Conservation (phyloP, 2,113 vertebrate genomes). For the Benitochromis conjunctus region DNA sequence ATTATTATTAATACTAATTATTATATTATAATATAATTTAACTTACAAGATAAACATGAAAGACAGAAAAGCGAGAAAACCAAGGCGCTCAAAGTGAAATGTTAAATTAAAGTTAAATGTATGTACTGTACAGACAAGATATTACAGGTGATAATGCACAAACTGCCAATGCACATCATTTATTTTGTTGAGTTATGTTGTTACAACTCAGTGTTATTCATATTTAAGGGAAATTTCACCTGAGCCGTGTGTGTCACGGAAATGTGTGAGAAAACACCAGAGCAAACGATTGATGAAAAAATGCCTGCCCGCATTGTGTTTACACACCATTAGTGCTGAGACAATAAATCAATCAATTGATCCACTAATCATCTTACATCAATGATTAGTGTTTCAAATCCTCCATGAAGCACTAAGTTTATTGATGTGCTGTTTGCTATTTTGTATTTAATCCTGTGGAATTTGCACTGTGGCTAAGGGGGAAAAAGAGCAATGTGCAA, state of each 20-base stretch:
- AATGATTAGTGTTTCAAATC: background rate
- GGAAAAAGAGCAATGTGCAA: background rate
- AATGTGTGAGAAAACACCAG: background rate
- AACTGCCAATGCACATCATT: background rate
- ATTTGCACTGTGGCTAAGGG: background rate
- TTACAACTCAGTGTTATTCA: background rate
- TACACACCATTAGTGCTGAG: background rate
- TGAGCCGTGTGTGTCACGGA: background rate
- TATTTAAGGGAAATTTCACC: background rate
- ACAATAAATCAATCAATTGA: background rate
- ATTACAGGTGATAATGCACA: background rate
- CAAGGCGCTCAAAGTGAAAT: background rate
- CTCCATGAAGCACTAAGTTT: background rate
- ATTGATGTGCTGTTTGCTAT: background rate
- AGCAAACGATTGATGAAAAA: background rate
- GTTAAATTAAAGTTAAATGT: background rate
- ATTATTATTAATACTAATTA: background rate
- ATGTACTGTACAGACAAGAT: background rate
- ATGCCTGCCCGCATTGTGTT: background rate
- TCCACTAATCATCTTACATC: background rate
- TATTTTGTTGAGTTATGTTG: background rate
- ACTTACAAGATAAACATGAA: background rate
- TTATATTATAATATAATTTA: background rate
- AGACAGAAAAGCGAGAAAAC: background rate
- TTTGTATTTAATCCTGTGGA: background rate